Evolutionary conservation across 2,113 vertebrate species (phyloP).

Genomic region (Acinonyx jubatus): DNA sequence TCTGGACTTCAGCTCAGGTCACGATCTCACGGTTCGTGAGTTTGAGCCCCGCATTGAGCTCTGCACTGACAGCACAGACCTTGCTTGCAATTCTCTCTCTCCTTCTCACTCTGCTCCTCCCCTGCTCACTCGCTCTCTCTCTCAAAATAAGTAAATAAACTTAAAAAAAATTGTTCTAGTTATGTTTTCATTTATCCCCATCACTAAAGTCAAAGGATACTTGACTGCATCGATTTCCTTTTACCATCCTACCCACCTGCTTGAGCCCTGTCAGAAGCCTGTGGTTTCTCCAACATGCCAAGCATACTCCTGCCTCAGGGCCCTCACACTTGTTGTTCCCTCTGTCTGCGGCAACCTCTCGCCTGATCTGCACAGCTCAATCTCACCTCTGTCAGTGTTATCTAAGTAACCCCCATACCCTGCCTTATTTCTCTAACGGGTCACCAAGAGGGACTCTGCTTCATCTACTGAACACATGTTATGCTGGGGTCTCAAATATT

Average conservation of each 20-base stretch:
- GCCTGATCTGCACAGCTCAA: background rate
- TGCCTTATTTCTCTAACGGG: background rate
- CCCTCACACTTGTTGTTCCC: background rate
- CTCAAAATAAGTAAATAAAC: too few species aligned
- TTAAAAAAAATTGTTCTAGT: background rate
- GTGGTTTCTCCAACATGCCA: background rate
- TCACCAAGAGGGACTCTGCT: background rate
- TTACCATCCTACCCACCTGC: background rate
- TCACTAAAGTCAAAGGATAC: background rate
- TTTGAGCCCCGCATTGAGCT: too few species aligned
- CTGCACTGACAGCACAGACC: too few species aligned
- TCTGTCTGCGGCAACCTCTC: background rate
- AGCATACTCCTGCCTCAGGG: too few species aligned
- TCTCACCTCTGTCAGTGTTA: background rate
- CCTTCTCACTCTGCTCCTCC: too few species aligned
- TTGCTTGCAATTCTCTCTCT: too few species aligned
- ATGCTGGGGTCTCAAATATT: background rate
- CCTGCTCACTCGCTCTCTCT: too few species aligned
- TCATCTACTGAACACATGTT: background rate
- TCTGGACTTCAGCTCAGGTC: too few species aligned
- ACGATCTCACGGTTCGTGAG: too few species aligned
- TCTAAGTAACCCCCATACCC: background rate
- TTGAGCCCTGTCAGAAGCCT: too few species aligned
- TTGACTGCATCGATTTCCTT: background rate
- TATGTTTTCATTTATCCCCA: background rate